Evolutionary conservation across 2,113 vertebrate genomes (phyloP), one percentile per base, ranked within the genome.

Genomic region (Cynopterus brachyotis): DNA sequence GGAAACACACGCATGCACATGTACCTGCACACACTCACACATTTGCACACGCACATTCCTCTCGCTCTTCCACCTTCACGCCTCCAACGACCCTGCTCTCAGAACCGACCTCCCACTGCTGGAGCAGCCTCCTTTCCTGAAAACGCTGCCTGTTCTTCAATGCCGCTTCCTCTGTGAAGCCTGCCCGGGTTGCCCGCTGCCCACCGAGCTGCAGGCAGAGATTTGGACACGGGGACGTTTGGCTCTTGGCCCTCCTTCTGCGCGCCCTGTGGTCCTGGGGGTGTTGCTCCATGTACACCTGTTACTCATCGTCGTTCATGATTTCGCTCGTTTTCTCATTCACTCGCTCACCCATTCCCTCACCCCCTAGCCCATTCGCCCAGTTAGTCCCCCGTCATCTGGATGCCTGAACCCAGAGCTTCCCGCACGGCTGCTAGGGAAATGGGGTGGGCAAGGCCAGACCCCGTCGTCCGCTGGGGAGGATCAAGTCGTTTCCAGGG

Each of bases 271-370:
- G 13, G 9, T 32, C 5, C 50, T 11, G 40, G 32, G 32, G 1
- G n/a, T n/a, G 53, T 26, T 15, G 42, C 19, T 19, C 11, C 59
- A 24, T 40, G 59, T 22, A 20, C 12, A 5, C 5, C 16, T 24
- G 13, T 20, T 35, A 2, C 40, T 16, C 4, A 0, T 45, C 0
- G 0, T 45, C 0, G 0, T 5, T 24, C 6, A 0, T 0, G 22
- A 8, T 9, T 6, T 53, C 42, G 15, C 24, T 12, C 24, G 15
- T 32, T 12, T 28, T 37, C 30, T 30, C 22, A 2, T 20, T 24
- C 24, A 17, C 40, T 22, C 75, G 12, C 42, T 45, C 57, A 5
- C 11, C 40, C 35, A 8, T 42, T 45, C 8, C 11, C 9, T 32
- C 26, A 2, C 26, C 35, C 40, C 1, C 59, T 15, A 0, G 15